Conservation (phyloP, 2,888 invertebrate species). For the Troides oblongomaculatus region DNA sequence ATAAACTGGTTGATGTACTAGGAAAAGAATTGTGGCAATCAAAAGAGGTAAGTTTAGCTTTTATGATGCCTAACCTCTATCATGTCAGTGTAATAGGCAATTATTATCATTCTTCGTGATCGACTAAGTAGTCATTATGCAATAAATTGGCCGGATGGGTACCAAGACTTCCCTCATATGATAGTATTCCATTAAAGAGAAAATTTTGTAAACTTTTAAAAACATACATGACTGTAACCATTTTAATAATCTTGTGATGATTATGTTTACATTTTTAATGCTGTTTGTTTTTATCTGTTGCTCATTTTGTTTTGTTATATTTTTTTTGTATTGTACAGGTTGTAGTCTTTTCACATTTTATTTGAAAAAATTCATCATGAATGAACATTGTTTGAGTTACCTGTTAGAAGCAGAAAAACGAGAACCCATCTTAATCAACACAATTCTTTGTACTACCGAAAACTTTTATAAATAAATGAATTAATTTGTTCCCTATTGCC, state of each 20-base stretch:
- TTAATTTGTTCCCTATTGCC: too few relatives aligned
- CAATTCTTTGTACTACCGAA: too few relatives aligned
- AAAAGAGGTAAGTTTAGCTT: slow-evolving; percentile 61
- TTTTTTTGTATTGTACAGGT: too few relatives aligned
- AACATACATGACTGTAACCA: background rate
- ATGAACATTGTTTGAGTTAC: too few relatives aligned
- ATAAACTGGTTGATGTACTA: slow-evolving; percentile 62
- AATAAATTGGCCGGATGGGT: slow-evolving; percentile 37
- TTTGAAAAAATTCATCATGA: too few relatives aligned
- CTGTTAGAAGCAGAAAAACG: too few relatives aligned
- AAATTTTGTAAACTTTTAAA: background rate
- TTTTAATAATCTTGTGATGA: background rate
- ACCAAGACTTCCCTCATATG: background rate
- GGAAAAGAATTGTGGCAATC: slow-evolving; percentile 70
- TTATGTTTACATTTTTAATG: slow-evolving; percentile 10
- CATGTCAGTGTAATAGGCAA: slow-evolving; percentile 49
- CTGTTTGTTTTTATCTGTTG: background rate
- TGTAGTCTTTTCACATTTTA: too few relatives aligned
- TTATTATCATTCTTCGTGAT: slow-evolving; percentile 57
- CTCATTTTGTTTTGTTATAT: slow-evolving; percentile 9
- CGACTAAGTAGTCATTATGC: slow-evolving; percentile 59
- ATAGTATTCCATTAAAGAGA: background rate
- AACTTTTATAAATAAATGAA: too few relatives aligned
- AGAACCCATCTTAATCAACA: too few relatives aligned
- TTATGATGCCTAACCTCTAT: slow-evolving; percentile 64